Conservation (phyloP, 2,113 vertebrate genomes). For the Sinocyclocheilus anshuiensis region DNA sequence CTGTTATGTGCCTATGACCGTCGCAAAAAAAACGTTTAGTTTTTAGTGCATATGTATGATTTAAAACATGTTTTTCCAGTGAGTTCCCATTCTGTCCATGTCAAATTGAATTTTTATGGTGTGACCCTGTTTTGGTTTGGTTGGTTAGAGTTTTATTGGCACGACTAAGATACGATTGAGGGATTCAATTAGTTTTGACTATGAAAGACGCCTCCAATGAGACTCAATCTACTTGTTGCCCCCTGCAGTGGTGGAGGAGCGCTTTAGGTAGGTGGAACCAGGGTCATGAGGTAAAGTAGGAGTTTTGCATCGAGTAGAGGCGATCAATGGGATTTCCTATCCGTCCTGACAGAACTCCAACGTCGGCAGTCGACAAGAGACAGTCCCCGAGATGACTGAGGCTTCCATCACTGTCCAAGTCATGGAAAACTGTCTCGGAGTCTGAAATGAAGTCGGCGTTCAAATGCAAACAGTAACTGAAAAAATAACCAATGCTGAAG, state of each 20-base stretch:
- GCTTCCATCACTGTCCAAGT: constrained; percentile 86
- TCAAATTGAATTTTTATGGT: background rate
- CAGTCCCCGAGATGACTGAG: constrained; percentile 86
- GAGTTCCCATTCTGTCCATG: constrained; percentile 8
- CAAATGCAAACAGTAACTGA: background rate
- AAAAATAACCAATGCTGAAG: background rate
- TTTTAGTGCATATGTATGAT: constrained; percentile 1
- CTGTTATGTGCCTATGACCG: background rate
- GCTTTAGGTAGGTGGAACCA: constrained; percentile 61
- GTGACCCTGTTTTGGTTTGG: background rate
- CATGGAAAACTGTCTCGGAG: constrained; percentile 86
- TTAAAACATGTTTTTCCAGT: background rate
- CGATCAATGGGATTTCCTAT: constrained; percentile 90
- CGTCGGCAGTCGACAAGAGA: constrained; percentile 79
- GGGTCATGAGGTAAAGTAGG: constrained; percentile 91
- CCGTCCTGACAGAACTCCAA: constrained; percentile 77
- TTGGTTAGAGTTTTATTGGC: background rate
- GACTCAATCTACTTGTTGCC: constrained; percentile 63
- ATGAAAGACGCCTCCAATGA: constrained; percentile 26
- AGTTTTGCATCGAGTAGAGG: constrained; percentile 92
- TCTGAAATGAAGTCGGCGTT: constrained; percentile 65
- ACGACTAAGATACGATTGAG: constrained; percentile 28
- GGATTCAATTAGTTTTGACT: constrained; percentile 5
- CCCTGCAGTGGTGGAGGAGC: constrained; percentile 65
- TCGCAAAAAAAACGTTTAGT: no score